Conservation (phyloP, 2,888 invertebrate genomes). For the Thymelicus lineola region DNA sequence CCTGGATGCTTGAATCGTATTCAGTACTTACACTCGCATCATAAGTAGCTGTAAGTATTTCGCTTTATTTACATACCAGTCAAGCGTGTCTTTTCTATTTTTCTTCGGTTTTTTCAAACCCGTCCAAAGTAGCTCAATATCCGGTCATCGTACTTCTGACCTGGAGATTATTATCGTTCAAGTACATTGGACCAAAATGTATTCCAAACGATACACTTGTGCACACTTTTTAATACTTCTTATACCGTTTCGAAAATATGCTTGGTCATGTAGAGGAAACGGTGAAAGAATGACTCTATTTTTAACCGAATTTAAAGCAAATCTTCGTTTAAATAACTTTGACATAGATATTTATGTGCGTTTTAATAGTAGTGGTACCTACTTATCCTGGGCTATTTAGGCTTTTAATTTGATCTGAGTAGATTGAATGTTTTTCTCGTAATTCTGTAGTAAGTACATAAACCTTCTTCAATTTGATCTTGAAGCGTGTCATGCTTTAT, state of each 20-base stretch:
- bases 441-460: too few relatives aligned
- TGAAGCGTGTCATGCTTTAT: too few relatives aligned
- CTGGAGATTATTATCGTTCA: slow-evolving; percentile 17
- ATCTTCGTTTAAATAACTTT: too few relatives aligned
- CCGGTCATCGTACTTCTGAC: slow-evolving; percentile 30
- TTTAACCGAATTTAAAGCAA: too few relatives aligned
- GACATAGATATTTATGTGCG: too few relatives aligned
- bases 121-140: slow-evolving; percentile 15
- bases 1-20: not conserved
- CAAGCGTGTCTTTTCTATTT: slow-evolving; percentile 24
- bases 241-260: not conserved
- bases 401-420: too few relatives aligned
- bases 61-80: slow-evolving; percentile 18
- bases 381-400: too few relatives aligned
- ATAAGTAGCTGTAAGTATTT: slow-evolving; percentile 9
- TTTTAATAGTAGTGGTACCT: too few relatives aligned
- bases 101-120: slow-evolving; percentile 19
- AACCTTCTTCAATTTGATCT: too few relatives aligned
- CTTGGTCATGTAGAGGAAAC: not conserved
- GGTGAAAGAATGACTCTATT: too few relatives aligned
- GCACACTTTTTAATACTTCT: not conserved
- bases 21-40: slow-evolving; percentile 9
- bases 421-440: too few relatives aligned
- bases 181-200: not conserved
- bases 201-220: not conserved